Base-by-base conservation (phyloP, 1,140 invertebrate species). In the Lepidurus arcticus region DNA sequence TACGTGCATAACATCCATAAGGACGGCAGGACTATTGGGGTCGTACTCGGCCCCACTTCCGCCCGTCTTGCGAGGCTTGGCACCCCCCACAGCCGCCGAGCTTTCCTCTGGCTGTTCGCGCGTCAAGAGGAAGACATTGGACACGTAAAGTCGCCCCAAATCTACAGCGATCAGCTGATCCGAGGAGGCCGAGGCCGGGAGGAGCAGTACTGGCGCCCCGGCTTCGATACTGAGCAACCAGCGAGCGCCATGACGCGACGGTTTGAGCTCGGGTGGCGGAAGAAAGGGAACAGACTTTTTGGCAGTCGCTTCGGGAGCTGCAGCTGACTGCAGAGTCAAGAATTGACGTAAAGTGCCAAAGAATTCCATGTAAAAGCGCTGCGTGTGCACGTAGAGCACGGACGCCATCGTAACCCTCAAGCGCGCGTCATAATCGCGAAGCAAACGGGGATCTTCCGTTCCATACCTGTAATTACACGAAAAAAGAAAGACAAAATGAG, bases 301-400 rank as follows among this genome's bases (percentile, higher is more conserved):
- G 34, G 4, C 2, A 8, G 74, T 44, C 26, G 34, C 9, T 78
- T 73, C 26, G 73, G 43, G 45, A 44, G 21, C 44, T 7, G 47
- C 74, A 13, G 21, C 43, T 0, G 44, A 90, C 82, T 95, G 91
- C 5, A 97, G 84, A 82, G 95, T 91, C 13, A 92, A 89, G 83
- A 98, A 96, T 81, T 97, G 92, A 42, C 92, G 88, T 76, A 94
- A 92, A 84, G 98, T 98, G 0, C 90, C 89, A 80, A 95, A 90
- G 21, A 98, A 86, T 84, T 98, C 95, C 0, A 90, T 89, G 44
- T 96, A 89, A 86, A 98, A 99, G 75, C 96, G 88, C 82, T 98
- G 94, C 0, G 97, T 98, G 84, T 99, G 96, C 47, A 97, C 91
- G 85, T 98, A 98, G 81, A 93, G 90, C 0, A 97, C 92, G 0